Base-by-base conservation (phyloP, 2,888 invertebrate species). In the Hesperia comma region DNA sequence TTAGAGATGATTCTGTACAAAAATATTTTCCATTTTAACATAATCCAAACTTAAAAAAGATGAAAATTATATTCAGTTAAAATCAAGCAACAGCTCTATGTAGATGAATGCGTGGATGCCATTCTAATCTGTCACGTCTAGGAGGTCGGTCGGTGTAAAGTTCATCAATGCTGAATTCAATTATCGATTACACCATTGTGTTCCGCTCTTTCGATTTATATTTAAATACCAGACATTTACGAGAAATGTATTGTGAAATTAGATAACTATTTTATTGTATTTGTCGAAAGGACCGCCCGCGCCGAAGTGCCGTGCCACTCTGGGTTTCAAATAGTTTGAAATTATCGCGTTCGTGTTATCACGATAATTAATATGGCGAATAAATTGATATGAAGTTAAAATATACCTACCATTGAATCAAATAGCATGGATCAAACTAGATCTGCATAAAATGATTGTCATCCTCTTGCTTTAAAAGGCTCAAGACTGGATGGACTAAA, bases 151-250 rank as follows among this genome's bases (percentile, higher is more conserved):
- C 85, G 88, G 91, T 91, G 88, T 92, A 92, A 92, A 92, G 92
- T 92, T 92, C 92, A 92, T 92, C 92, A 92, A 88, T 89, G 87
- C 88, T 90, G 91, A 92, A 92, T 92, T 92, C 92, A 92, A 92
- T 92, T 92, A 92, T 87, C 92, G 91, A 91, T 92, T 92, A 91
- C 92, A 89, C 90, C 89, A 92, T 92, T 92, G 92, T 92, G 82
- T 88, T 91, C 85, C 82, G 87, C 84, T 89, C 91, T 88, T 88
- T 91, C 90, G 90, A 90, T 90, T 91, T 90, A 92, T 91, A 92
- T 92, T 92, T 92, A 92, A 92, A 92, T 92, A 92, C 87, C 92
- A 92, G 78, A 78, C 88, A 82, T 90, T 92, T 91, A 90, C 88
- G 78, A 90, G 87, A 90, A 91, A 88, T 85, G 85, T 81, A 86